Conservation (phyloP, 2,113 vertebrate genomes). For the Nanorana parkeri region DNA sequence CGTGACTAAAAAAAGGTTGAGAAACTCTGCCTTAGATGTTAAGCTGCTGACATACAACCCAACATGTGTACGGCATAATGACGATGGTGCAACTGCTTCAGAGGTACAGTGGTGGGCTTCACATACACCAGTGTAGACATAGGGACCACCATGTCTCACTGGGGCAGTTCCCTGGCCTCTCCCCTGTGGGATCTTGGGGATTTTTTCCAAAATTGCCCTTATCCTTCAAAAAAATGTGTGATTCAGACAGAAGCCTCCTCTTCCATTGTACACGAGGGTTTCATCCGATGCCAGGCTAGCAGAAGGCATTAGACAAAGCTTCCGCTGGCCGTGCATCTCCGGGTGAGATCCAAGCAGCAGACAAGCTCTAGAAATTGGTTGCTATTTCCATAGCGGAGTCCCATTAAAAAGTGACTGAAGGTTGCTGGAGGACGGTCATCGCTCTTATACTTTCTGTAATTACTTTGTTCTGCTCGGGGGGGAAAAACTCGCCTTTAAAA, state of each 20-base stretch:
- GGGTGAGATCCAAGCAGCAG: background rate
- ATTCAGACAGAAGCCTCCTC: slow-evolving; percentile 47
- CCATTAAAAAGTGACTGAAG: slow-evolving; percentile 9
- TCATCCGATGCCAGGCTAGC: slow-evolving; percentile 19
- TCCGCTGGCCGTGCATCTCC: background rate
- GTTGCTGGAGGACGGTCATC: slow-evolving; percentile 5
- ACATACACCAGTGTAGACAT: too few species aligned
- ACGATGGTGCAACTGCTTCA: too few species aligned
- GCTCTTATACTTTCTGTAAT: background rate
- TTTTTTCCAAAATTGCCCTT: too few species aligned
- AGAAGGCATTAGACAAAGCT: background rate
- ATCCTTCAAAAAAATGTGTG: slow-evolving; percentile 38
- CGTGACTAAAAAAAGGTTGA: too few species aligned
- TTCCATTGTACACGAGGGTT: slow-evolving; percentile 44
- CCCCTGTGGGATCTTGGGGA: too few species aligned
- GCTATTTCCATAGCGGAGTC: slow-evolving; percentile 10
- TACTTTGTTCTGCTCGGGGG: background rate
- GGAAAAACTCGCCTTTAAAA: background rate
- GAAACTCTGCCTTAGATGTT: too few species aligned
- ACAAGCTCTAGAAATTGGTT: background rate
- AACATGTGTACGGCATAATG: too few species aligned
- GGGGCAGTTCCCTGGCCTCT: too few species aligned
- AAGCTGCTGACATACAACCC: too few species aligned
- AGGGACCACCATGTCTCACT: too few species aligned
- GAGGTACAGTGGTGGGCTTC: too few species aligned